Conservation (phyloP, 2,113 vertebrate species). For the Marcusenius ussheri region DNA sequence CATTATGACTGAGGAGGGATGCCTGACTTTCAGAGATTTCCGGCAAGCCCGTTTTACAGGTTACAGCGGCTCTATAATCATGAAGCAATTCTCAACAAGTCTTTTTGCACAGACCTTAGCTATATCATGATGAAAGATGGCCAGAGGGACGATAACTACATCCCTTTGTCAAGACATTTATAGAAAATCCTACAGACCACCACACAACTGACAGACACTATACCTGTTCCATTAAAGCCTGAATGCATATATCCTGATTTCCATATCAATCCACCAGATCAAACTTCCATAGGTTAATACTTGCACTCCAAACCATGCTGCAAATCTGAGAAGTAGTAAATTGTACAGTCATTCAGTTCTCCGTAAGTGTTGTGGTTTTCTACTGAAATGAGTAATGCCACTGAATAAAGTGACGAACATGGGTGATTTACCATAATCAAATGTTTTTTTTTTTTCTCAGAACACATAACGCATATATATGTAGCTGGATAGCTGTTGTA, state of each 20-base stretch:
- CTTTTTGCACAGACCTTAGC: neutral
- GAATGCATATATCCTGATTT: neutral
- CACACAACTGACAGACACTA: neutral
- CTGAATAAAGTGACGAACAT: neutral
- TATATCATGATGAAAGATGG: neutral
- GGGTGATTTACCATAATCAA: neutral
- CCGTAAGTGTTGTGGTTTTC: neutral
- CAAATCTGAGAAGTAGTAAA: neutral
- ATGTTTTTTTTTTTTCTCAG: neutral
- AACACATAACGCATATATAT: neutral
- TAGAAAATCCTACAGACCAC: neutral
- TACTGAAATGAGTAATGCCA: neutral
- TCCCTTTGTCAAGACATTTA: neutral
- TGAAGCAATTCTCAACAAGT: neutral
- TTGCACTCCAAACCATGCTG: neutral
- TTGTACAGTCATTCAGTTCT: neutral
- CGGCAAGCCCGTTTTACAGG: neutral
- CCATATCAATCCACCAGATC: neutral
- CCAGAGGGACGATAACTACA: neutral
- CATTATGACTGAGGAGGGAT: neutral
- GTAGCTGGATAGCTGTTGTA: neutral
- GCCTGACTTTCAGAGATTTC: neutral
- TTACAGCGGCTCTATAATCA: neutral
- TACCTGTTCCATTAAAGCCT: neutral
- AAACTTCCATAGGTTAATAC: neutral